A percentile compares a stretch with the other conserved stretches of the same genome.
Conservation (phyloP, 2,113 vertebrate genomes). For the Connochaetes taurinus region DNA sequence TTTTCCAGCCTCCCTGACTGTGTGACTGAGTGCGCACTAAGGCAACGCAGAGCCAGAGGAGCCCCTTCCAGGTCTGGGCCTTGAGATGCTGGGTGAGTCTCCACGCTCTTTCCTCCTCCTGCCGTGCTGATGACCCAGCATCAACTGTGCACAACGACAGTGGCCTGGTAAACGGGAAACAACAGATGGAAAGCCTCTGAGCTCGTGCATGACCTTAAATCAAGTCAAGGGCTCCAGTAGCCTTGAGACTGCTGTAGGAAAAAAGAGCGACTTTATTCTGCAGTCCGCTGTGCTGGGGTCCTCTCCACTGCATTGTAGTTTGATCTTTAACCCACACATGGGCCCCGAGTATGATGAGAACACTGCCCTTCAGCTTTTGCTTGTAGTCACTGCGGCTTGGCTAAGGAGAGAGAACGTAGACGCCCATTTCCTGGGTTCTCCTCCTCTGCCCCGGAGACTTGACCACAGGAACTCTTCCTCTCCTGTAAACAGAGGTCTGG, state of each 20-base stretch:
- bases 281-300: accelerated
- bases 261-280: neutral
- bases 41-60: too few relatives aligned
- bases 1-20: neutral
- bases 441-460: neutral
- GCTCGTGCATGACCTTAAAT: neutral
- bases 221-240: neutral
- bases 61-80: neutral
- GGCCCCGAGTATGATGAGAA: neutral
- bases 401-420: neutral
- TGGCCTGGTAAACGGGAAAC: neutral
- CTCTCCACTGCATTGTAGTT: neutral
- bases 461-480: neutral
- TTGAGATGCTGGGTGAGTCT: neutral
- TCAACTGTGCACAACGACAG: neutral
- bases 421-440: neutral
- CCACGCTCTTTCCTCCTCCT: neutral
- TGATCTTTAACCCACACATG: neutral
- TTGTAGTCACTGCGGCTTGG: too few relatives aligned
- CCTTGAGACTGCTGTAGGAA: neutral
- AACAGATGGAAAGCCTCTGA: neutral
- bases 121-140: neutral
- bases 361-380: neutral
- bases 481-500: neutral
- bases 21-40: neutral